Percentiles rank a stretch among this genome's conserved stretches.
Evolutionary conservation across 2,888 invertebrate genomes (phyloP).

Genomic region (Cryptocephalus moraei): DNA sequence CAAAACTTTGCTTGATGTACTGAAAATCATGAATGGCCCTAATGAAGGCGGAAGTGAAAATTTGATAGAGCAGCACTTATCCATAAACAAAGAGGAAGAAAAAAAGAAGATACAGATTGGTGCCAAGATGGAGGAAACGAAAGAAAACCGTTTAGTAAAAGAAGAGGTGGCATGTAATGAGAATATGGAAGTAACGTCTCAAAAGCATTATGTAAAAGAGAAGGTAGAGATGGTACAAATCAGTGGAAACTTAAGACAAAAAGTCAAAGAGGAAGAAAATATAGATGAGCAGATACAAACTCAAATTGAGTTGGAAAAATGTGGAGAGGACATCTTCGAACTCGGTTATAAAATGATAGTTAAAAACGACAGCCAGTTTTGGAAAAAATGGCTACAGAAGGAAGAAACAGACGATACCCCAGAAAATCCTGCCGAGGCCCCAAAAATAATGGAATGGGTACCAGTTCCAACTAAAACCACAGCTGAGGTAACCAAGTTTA

Average conservation of each 20-base stretch:
- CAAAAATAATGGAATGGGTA: constrained; percentile 1
- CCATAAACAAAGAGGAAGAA: neutral
- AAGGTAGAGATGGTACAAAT: constrained; percentile 4
- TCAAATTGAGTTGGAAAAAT: neutral
- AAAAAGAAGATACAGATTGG: neutral
- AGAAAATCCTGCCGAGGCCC: neutral
- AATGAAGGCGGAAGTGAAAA: neutral
- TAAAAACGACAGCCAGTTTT: constrained; percentile 15
- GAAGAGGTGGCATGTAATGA: neutral
- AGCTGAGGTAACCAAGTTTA: neutral
- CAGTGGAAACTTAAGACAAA: constrained; percentile 1
- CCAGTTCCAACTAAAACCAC: neutral
- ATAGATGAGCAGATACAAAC: neutral
- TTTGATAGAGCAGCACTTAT: neutral
- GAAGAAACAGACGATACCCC: neutral
- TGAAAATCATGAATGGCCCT: constrained; percentile 15
- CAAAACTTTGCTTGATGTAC: constrained; percentile 26
- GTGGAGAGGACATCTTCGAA: constrained; percentile 21
- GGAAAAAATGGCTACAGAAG: constrained; percentile 11
- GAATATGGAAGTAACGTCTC: too few relatives aligned
- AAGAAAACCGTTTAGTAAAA: neutral
- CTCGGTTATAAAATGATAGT: constrained; percentile 25
- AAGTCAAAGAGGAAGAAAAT: constrained; percentile 2
- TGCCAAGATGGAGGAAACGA: neutral
- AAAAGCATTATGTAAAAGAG: constrained; percentile 1